Percentiles rank a stretch among this genome's conserved stretches.
Conservation (phyloP, 2,888 invertebrate genomes). For the Gasteruption jaculator region DNA sequence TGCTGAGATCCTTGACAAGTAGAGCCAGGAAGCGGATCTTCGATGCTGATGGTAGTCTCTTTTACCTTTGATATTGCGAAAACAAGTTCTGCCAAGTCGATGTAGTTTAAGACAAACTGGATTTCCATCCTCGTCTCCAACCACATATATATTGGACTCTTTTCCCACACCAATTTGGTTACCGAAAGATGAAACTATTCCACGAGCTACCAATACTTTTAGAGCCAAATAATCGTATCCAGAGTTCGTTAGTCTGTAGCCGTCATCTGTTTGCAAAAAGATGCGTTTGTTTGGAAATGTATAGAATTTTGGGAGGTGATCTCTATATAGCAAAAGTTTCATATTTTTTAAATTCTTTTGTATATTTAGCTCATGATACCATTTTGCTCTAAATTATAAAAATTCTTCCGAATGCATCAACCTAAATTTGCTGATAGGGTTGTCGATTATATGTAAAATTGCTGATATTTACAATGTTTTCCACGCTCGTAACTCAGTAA, state of each 20-base stretch:
- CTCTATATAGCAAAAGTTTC: background rate
- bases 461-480: slow-evolving; percentile 76
- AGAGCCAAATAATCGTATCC: slow-evolving; percentile 97
- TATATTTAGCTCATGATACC: background rate
- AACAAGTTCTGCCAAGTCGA: slow-evolving; percentile 91
- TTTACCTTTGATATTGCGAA: slow-evolving; percentile 91
- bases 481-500: slow-evolving; percentile 92
- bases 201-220: slow-evolving; percentile 77
- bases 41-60: slow-evolving; percentile 94
- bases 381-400: slow-evolving; percentile 2
- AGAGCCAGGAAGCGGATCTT: slow-evolving; percentile 89
- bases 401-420: no score
- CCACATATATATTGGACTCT: slow-evolving; percentile 94
- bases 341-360: slow-evolving; percentile 4
- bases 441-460: no score
- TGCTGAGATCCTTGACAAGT: slow-evolving; percentile 92
- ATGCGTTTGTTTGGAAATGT: background rate
- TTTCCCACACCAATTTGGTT: slow-evolving; percentile 99
- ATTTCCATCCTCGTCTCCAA: slow-evolving; percentile 73
- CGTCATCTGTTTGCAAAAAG: slow-evolving; percentile 69
- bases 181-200: slow-evolving; percentile 81
- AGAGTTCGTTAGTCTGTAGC: slow-evolving; percentile 89
- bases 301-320: no score
- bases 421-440: no score
- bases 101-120: slow-evolving; percentile 89